These are phyloP conservation scores for Parnassius smintheus DNA, from an alignment of 2,888 invertebrate species.

Conservation along the genomic window DNA sequence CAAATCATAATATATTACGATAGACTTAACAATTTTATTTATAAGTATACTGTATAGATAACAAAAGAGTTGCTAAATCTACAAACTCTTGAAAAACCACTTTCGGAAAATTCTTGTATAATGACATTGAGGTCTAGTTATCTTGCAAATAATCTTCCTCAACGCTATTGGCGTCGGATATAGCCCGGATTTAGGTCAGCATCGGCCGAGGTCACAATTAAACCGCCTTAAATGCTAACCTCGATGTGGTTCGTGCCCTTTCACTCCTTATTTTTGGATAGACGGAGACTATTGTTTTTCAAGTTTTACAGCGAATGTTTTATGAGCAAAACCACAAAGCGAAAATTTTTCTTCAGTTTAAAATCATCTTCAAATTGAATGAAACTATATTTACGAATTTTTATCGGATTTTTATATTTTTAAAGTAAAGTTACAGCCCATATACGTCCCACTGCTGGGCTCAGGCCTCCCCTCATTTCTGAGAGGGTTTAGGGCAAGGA, in stretches of 20 bases:
- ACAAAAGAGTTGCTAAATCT: neutral
- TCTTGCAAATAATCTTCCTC: neutral
- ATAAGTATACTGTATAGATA: too few species aligned
- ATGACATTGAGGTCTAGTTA: neutral
- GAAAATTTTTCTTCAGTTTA: too few species aligned
- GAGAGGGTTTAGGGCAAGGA: too few species aligned
- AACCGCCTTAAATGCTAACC: neutral
- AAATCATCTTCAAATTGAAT: too few species aligned
- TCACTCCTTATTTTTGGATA: neutral
- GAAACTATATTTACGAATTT: too few species aligned
- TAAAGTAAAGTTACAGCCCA: too few species aligned
- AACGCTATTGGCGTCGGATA: neutral
- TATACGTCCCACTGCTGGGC: too few species aligned
- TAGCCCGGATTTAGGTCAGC: constrained; percentile 11
- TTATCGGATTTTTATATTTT: too few species aligned
- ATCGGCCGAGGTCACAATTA: constrained; percentile 10
- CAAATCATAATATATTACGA: too few species aligned
- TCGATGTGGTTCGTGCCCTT: neutral
- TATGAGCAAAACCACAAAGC: too few species aligned
- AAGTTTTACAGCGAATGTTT: neutral
- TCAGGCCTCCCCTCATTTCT: too few species aligned
- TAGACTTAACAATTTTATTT: too few species aligned
- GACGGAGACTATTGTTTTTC: neutral
- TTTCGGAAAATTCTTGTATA: constrained; percentile 21
- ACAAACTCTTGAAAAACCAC: constrained; percentile 29